These are phyloP conservation scores for Siniperca scherzeri DNA, from an alignment of 2,797 vertebrate species.

Conservation along the genomic window DNA sequence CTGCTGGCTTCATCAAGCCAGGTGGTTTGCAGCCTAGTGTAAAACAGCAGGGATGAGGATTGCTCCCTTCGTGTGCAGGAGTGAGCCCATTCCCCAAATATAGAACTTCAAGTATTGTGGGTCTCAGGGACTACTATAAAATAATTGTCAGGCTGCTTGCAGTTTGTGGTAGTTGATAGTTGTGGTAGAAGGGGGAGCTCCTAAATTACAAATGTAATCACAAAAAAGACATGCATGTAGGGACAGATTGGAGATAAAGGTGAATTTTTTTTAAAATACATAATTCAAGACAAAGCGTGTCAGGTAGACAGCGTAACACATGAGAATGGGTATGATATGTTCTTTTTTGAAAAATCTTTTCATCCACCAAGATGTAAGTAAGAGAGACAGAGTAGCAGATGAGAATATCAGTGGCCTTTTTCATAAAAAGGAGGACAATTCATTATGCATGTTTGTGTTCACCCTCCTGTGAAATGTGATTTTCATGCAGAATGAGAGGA, in stretches of 20 bases:
- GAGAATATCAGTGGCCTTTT: conserved; percentile 40
- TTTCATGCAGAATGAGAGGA: conserved; percentile 42
- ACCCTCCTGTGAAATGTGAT: conserved; percentile 41
- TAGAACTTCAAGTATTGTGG: not conserved
- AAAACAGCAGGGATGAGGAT: not conserved
- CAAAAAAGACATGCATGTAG: conserved; percentile 4
- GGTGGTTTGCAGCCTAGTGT: not conserved
- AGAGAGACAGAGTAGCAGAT: conserved; percentile 15
- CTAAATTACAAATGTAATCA: conserved; percentile 5
- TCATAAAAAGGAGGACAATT: conserved; percentile 45
- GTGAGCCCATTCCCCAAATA: not conserved
- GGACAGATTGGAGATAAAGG: not conserved
- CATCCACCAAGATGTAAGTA: not conserved
- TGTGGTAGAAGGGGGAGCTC: not conserved
- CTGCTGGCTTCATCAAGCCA: not conserved
- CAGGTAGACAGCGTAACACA: not conserved
- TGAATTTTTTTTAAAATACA: not conserved
- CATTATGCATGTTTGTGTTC: conserved; percentile 70
- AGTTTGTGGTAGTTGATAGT: not conserved
- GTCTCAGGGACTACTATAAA: not conserved
- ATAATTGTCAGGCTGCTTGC: not conserved
- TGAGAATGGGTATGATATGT: not conserved
- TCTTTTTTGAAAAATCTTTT: not conserved
- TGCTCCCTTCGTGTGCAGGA: not conserved
- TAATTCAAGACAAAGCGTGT: conserved; percentile 2